Evolutionary conservation across 2,888 invertebrate genomes (phyloP).

Genomic region (Tiliacea citrago): DNA sequence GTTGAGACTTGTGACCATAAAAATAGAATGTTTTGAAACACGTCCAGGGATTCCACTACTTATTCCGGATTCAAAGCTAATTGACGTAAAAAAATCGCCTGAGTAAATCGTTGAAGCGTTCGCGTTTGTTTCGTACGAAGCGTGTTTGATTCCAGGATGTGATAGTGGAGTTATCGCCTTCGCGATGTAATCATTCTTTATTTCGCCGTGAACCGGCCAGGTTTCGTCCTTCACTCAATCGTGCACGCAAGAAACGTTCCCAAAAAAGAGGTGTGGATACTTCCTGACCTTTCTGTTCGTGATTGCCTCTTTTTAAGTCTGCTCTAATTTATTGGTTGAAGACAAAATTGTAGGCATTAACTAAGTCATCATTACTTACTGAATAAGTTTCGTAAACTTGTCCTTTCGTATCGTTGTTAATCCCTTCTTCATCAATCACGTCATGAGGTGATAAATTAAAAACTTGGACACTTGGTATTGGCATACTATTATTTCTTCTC

Average conservation of each 20-base stretch:
- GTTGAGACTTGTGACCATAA: slow-evolving; percentile 43
- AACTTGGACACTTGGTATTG: slow-evolving; percentile 20
- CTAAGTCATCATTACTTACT: slow-evolving; percentile 9
- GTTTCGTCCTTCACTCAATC: slow-evolving; percentile 65
- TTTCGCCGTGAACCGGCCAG: slow-evolving; percentile 62
- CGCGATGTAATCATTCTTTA: slow-evolving; percentile 69
- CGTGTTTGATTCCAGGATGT: slow-evolving; percentile 75
- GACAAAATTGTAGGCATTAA: slow-evolving; percentile 16
- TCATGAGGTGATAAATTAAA: slow-evolving; percentile 25
- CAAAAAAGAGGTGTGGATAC: slow-evolving; percentile 55
- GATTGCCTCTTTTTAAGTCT: slow-evolving; percentile 44
- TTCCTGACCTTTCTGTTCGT: slow-evolving; percentile 52
- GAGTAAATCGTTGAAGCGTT: slow-evolving; percentile 78
- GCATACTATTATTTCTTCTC: slow-evolving; percentile 21
- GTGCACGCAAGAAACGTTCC: slow-evolving; percentile 61
- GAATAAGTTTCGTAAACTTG: slow-evolving; percentile 10
- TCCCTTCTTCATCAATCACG: slow-evolving; percentile 11
- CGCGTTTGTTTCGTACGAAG: slow-evolving; percentile 71
- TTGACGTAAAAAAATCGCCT: slow-evolving; percentile 77
- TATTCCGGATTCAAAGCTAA: slow-evolving; percentile 75
- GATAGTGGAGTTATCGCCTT: slow-evolving; percentile 74
- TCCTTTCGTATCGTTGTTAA: background rate
- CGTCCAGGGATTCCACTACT: slow-evolving; percentile 48
- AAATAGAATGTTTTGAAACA: slow-evolving; percentile 57
- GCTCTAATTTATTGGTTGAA: slow-evolving; percentile 33